These are phyloP conservation scores for Nesospiza acunhae DNA, from an alignment of 2,113 vertebrate genomes.

Conservation along the genomic window DNA sequence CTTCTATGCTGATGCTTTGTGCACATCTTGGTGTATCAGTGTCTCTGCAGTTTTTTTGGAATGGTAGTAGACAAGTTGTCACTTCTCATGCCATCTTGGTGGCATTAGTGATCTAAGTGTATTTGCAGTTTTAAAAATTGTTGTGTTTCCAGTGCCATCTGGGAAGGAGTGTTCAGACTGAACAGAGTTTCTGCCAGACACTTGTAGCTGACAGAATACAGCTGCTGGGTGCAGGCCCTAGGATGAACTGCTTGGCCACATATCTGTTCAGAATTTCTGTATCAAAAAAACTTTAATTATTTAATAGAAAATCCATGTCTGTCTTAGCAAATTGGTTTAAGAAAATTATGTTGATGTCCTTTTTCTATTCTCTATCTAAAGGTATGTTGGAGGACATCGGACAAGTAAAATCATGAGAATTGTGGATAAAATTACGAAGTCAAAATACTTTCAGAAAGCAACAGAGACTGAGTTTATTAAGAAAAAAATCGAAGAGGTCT, in stretches of 20 bases:
- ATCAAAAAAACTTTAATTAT: background rate
- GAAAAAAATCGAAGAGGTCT: constrained; percentile 99
- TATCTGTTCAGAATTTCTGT: background rate
- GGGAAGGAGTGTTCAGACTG: background rate
- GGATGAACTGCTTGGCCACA: background rate
- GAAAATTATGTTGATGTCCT: background rate
- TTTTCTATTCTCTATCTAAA: constrained; percentile 46
- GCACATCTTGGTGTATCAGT: background rate
- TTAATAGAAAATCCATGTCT: background rate
- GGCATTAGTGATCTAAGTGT: background rate
- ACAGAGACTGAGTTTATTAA: constrained; percentile 99
- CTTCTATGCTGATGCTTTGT: background rate
- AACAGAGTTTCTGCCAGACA: background rate
- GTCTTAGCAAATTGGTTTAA: background rate
- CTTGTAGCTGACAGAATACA: background rate
- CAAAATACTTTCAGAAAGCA: constrained; percentile 98
- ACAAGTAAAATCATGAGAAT: constrained; percentile 99
- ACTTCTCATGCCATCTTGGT: background rate
- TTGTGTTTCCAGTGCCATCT: background rate
- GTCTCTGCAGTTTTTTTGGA: background rate
- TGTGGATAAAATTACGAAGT: constrained; percentile 99
- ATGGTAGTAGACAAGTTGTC: background rate
- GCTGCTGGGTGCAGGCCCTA: background rate
- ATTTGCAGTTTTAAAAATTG: background rate
- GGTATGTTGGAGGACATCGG: constrained; percentile 89